These are phyloP conservation scores for Oncorhynchus nerka DNA, from an alignment of 2,113 vertebrate species.

Conservation along the genomic window DNA sequence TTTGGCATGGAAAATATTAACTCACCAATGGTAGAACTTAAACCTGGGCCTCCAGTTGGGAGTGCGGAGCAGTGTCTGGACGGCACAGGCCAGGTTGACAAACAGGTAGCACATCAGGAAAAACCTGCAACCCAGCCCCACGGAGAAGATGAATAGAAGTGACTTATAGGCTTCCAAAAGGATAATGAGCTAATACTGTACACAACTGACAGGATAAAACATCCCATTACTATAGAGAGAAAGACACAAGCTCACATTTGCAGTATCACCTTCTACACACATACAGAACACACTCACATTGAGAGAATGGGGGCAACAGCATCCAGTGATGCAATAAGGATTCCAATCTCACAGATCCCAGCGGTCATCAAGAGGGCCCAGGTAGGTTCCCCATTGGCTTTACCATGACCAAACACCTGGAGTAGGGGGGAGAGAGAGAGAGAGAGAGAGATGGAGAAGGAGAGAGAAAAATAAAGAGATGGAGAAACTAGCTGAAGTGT, in stretches of 20 bases:
- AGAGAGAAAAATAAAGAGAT: neutral
- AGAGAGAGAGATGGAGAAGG: neutral
- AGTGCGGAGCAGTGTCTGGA: slow-evolving; percentile 89
- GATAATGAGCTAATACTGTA: no score
- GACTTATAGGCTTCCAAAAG: no score
- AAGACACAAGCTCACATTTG: no score
- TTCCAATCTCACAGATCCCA: slow-evolving; percentile 92
- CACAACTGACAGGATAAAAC: no score
- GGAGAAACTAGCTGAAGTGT: neutral
- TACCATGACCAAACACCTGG: slow-evolving; percentile 93
- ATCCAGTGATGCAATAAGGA: slow-evolving; percentile 93
- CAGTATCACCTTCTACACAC: neutral
- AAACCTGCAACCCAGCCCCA: slow-evolving; percentile 78
- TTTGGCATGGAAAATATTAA: slow-evolving; percentile 5
- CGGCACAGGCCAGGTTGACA: slow-evolving; percentile 95
- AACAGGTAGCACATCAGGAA: slow-evolving; percentile 98
- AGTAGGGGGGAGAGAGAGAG: neutral
- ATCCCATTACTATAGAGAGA: no score
- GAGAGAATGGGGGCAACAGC: slow-evolving; percentile 93
- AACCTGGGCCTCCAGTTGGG: slow-evolving; percentile 97
- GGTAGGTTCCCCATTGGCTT: slow-evolving; percentile 91
- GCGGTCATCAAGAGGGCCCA: slow-evolving; percentile 92
- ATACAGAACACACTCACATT: slow-evolving; percentile 75
- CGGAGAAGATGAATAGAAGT: neutral
- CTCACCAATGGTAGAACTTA: slow-evolving; percentile 93